phyloP scores from a whole-genome alignment of 1,140 invertebrate species.

The Zaprionus taronus region DNA sequence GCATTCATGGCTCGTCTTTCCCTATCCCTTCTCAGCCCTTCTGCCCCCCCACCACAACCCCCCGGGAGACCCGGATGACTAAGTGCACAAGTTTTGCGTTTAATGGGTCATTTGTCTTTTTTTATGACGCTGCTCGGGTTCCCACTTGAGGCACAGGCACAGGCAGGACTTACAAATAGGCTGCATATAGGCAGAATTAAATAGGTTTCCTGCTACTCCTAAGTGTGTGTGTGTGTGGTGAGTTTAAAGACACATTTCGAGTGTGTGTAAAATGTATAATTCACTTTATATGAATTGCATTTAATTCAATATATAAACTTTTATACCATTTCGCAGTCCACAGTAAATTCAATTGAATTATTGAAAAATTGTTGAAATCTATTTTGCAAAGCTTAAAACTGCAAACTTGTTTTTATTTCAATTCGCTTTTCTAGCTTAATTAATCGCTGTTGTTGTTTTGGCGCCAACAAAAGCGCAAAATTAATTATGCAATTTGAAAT shows the following conservation, averaged over 20 bases:
- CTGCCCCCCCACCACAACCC: background rate
- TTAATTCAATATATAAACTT: background rate
- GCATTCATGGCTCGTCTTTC: constrained; percentile 52
- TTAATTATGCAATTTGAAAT: constrained; percentile 25
- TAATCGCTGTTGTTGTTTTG: constrained; percentile 2
- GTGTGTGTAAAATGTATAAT: background rate
- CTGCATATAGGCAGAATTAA: constrained; percentile 43
- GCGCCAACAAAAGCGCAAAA: constrained; percentile 11
- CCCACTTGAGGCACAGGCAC: background rate
- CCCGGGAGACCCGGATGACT: constrained; percentile 54
- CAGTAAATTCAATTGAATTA: background rate
- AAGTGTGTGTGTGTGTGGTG: background rate
- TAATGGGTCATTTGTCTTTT: constrained; percentile 82
- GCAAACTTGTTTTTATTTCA: background rate
- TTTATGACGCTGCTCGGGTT: constrained; percentile 55
- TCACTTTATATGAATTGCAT: background rate
- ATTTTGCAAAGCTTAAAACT: background rate
- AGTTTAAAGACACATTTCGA: background rate
- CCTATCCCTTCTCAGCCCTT: background rate
- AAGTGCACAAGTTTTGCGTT: constrained; percentile 80
- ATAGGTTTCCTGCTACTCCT: constrained; percentile 14
- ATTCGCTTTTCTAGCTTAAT: background rate
- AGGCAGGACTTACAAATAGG: constrained; percentile 28
- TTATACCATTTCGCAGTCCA: background rate
- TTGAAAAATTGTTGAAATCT: background rate